These are phyloP conservation scores for Agriopis leucophaearia DNA, from an alignment of 2,888 invertebrate species.

Conservation along the genomic window DNA sequence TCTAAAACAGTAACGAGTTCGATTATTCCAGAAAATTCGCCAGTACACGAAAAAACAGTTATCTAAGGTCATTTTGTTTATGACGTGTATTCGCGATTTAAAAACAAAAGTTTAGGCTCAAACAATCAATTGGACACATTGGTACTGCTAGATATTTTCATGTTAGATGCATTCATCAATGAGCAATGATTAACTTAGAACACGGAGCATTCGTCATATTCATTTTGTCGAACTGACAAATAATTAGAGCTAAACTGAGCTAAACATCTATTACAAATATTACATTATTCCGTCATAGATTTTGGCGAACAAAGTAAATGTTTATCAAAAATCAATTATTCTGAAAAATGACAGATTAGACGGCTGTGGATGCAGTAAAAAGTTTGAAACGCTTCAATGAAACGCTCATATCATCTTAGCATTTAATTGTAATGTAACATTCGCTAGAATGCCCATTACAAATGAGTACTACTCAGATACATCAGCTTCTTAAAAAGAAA, in stretches of 20 bases:
- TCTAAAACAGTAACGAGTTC: conserved; percentile 2
- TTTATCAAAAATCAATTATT: neutral
- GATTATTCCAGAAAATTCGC: neutral
- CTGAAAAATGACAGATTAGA: neutral
- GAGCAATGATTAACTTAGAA: no score
- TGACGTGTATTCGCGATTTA: neutral
- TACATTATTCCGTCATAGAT: no score
- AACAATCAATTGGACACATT: neutral
- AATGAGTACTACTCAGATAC: neutral
- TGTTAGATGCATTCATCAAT: no score
- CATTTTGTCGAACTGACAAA: no score
- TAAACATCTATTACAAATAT: no score
- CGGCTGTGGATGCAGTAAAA: neutral
- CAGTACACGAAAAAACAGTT: conserved; percentile 3
- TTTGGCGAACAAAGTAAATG: neutral
- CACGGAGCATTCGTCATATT: no score
- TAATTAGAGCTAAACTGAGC: no score
- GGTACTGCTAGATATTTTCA: neutral
- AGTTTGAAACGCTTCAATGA: neutral
- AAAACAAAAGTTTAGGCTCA: neutral
- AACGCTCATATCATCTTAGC: neutral
- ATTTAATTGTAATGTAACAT: neutral
- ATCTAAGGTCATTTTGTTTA: neutral
- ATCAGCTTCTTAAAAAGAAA: neutral
- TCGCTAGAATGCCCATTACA: neutral